These are phyloP conservation scores for Mesorhabditis spiculigera DNA, from an alignment of 2,888 invertebrate species.

Conservation along the genomic window DNA sequence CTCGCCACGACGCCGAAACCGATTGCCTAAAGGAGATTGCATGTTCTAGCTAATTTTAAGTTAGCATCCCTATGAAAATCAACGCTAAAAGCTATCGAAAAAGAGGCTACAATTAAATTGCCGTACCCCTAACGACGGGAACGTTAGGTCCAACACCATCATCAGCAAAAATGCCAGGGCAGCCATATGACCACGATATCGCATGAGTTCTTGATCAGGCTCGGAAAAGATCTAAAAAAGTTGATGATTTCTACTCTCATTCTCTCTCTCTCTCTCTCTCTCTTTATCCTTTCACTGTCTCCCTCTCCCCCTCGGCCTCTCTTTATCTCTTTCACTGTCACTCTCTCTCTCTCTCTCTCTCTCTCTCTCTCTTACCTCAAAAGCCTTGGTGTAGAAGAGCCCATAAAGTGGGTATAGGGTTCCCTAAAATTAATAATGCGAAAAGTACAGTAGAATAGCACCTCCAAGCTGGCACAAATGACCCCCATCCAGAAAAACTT, in stretches of 20 bases:
- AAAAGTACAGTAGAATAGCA: neutral
- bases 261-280: neutral
- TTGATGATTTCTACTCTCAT: neutral
- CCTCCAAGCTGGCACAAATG: neutral
- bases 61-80: neutral
- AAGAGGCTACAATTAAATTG: too few relatives aligned
- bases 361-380: neutral
- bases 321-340: neutral
- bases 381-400: neutral
- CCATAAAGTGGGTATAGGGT: neutral
- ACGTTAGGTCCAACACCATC: neutral
- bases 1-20: neutral
- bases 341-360: neutral
- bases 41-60: neutral
- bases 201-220: neutral
- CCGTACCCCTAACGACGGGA: neutral
- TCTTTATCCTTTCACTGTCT: too few relatives aligned
- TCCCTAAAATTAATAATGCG: neutral
- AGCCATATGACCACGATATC: neutral
- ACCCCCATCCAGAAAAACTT: neutral
- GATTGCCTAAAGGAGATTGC: neutral
- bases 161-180: neutral
- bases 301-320: too few relatives aligned
- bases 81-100: too few relatives aligned
- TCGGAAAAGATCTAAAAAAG: neutral